Percentiles rank a stretch among this genome's conserved stretches.
phyloP scores from a whole-genome alignment of 2,888 invertebrate genomes.

The Serrognathus titanus region DNA sequence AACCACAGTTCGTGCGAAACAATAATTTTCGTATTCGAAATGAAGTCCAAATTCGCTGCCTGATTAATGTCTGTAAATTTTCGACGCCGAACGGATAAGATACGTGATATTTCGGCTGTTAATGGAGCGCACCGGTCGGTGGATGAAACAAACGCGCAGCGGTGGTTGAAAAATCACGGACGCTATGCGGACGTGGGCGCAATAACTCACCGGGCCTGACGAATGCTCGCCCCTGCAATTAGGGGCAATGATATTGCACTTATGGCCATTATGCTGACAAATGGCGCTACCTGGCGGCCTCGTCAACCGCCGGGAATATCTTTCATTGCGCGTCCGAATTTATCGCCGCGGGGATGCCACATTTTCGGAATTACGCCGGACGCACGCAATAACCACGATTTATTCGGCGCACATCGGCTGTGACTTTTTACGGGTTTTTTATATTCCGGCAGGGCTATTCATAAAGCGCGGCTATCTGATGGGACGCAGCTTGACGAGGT shows the following conservation, averaged over 20 bases:
- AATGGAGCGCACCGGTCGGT: not conserved
- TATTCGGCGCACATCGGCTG: constrained; percentile 8
- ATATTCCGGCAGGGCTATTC: constrained; percentile 31
- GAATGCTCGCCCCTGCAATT: constrained; percentile 36
- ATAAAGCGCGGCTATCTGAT: constrained; percentile 31
- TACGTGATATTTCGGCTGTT: not conserved
- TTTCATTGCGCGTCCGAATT: constrained; percentile 1
- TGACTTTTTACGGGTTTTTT: constrained; percentile 26
- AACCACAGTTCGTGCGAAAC: too few species aligned
- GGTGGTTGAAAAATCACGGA: constrained; percentile 12
- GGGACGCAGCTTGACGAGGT: constrained; percentile 34
- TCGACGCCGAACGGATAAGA: constrained; percentile 6
- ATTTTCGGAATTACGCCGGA: not conserved
- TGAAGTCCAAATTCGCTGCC: too few species aligned
- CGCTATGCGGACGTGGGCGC: constrained; percentile 5
- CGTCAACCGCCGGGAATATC: constrained; percentile 4
- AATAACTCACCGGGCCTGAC: constrained; percentile 31
- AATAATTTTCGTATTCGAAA: too few species aligned
- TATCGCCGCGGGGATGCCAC: not conserved
- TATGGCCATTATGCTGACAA: constrained; percentile 33
- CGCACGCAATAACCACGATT: not conserved
- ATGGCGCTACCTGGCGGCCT: constrained; percentile 15
- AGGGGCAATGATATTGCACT: constrained; percentile 38
- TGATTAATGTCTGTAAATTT: too few species aligned
- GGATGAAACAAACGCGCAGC: not conserved